Base-by-base conservation (phyloP, 2,888 invertebrate genomes). In the Sphaeridia pumilis region DNA sequence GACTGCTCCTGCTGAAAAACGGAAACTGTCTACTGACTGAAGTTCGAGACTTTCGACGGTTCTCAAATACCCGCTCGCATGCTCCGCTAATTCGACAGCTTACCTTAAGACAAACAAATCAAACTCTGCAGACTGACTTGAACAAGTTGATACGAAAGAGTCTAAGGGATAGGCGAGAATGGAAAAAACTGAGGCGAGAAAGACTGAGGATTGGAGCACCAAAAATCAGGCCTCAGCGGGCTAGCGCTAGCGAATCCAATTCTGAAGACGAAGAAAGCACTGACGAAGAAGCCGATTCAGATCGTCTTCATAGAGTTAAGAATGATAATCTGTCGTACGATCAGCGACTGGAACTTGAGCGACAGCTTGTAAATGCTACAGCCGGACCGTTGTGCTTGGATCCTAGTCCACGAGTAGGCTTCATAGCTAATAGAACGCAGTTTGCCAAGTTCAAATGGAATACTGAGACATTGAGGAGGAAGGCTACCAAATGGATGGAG, bases 311-410 rank as follows among this genome's bases (percentile, higher is more conserved):
- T 7, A 24, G 17, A 7, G 7, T 17, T n/a, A 45, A 46, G 3
- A 41, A 24, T 21, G 56, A 56, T 27, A 48, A 74, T 31, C 84
- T 84, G 82, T 81, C 79, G 26, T 78, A 78, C 24, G 85, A 87
- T 60, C 88, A 88, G 67, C 76, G 82, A 55, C 76, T 83, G 52
- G 76, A 80, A 46, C 72, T 89, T 53, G 94, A 94, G 70, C 86
- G 88, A 58, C 84, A 87, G 64, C 71, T 94, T 56, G 79, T 93
- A 35, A 78, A 87, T 67, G 86, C 87, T 14, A 86, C 88, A 3
- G 82, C 86, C 58, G 88, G 87, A 14, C 87, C 86, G 4, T 73
- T 94, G 31, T 93, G 90, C 70, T 76, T 94, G 48, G 90, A 92
- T 72, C 89, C 93, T 3, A 82, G 85, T 66, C 87, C 87, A 2